Base-by-base conservation (phyloP, 2,888 invertebrate genomes). In the Ophion slaviceki region DNA sequence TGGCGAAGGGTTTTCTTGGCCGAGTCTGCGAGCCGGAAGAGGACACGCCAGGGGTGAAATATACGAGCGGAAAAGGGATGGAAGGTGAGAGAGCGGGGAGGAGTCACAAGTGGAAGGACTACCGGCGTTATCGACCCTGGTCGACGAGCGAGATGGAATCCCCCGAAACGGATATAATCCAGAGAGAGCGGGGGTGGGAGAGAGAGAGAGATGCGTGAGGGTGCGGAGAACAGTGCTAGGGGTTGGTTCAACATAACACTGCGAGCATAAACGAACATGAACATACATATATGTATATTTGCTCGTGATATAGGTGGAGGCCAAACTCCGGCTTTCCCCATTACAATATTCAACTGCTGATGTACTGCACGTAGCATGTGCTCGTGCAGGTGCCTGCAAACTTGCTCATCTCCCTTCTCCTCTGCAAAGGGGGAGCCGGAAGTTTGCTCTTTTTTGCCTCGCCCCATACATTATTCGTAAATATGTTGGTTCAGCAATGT, bases 61-160 rank as follows among this genome's bases (percentile, higher is more conserved):
- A 53, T 4, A 17, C 32, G 62, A 61, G 75, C 36, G 68, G 68
- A 59, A 75, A 78, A 75, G 87, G 82, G 82, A 78, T 71, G 76
- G 67, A 53, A 68, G 84, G 81, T 72, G 32, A 47, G 61, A 71
- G 75, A 68, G 64, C n/a, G 76, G 62, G 72, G 70, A 40, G 32
- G 68, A 72, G 84, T 70, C 64, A 68, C 64, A 80, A 81, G 80
- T 79, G 80, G 81, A 83, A 87, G 84, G 79, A 86, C 86, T 72
- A 72, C 75, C 77, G 68, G 72, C 82, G 81, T 85, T 86, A 86
- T 86, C 86, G 86, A 86, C 83, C 86, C 78, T 61, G 86, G 68
- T 80, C 72, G 80, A 68, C 83, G 81, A 67, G 76, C n/a, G 81
- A 80, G 83, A 77, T 80, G 77, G 64, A 83, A 80, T 57, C 62